Base-by-base conservation (phyloP, 2,113 vertebrate genomes). In the Xiphophorus maculatus region DNA sequence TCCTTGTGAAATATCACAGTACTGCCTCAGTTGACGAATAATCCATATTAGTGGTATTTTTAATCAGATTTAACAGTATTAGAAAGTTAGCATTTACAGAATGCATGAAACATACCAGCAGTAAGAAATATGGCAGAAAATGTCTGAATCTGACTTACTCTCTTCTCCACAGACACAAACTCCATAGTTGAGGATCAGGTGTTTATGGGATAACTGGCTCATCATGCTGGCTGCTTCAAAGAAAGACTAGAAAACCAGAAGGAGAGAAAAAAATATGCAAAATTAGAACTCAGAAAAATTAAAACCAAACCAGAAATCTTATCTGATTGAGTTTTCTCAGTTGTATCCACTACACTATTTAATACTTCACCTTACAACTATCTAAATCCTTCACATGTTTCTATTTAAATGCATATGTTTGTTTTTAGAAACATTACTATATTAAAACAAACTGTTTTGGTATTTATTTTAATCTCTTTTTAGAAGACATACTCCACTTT, bases 191-290 rank as follows among this genome's bases (percentile, higher is more conserved):
- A 99, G 95, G 86, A 99, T 94, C 90, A 99, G 90, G 87, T 99
- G 97, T 83, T 97, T 98, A 79, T 99, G 96, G 82, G 97, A 99
- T 85, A 99, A 95, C 89, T 99, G 97, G 88, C 97, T 99, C 97
- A 99, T 99, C 97, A 99, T 98, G 91, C 98, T 99, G 88, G 98
- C 98, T 35, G 98, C 97, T 93, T 99, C 98, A 92, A 98, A 99
- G 93, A 99, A 99, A 25, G 97, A 98, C 98, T 99, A 82, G 0
- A 66, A 33, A 44, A 79, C 2, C 32, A 66, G 13, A 66, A 76
- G 25, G 27, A 70, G 71, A 54, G 5, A 29, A 2, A 54, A 15
- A 32, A 14, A 17, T 10, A 10, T 5, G 17, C 15, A 48, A 14
- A 66, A 60, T 7, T 1, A 61, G 22, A 6, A 0, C 8, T 54